Conservation (phyloP, 2,888 invertebrate genomes). For the Polydesmus complanatus region DNA sequence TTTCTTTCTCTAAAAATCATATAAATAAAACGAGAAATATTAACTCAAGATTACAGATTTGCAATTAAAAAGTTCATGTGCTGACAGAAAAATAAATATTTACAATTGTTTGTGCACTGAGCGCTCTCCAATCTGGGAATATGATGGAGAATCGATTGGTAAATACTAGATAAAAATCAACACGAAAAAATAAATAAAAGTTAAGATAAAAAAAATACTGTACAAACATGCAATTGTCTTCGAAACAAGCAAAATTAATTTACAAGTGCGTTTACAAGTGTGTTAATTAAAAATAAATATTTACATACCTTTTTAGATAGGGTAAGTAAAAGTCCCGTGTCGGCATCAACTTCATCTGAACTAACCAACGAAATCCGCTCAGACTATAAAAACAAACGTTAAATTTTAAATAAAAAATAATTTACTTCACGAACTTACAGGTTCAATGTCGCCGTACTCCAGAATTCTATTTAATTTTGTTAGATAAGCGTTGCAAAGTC, state of each 20-base stretch:
- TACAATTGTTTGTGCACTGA: slow-evolving; percentile 14
- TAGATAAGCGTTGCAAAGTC: slow-evolving; percentile 48
- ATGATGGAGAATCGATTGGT: slow-evolving; percentile 6
- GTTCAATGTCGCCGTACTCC: slow-evolving; percentile 11
- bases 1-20: neutral
- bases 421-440: neutral
- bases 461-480: slow-evolving; percentile 20
- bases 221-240: neutral
- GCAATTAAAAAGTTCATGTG: neutral
- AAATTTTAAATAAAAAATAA: neutral
- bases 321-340: slow-evolving; percentile 1
- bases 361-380: slow-evolving; percentile 1
- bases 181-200: slow-evolving; percentile 12
- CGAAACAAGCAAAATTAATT: neutral
- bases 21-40: slow-evolving; percentile 2
- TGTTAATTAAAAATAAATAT: neutral
- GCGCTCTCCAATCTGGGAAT: slow-evolving; percentile 10
- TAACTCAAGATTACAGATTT: slow-evolving; percentile 1
- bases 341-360: neutral
- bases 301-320: slow-evolving; percentile 10
- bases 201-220: neutral
- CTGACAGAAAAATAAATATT: slow-evolving; percentile 11
- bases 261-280: no score
- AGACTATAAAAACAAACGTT: neutral
- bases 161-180: slow-evolving; percentile 11